A percentile compares a stretch with the other conserved stretches of the same genome.
phyloP scores from a whole-genome alignment of 1,140 invertebrate genomes.

The Brachionus koreanus region DNA sequence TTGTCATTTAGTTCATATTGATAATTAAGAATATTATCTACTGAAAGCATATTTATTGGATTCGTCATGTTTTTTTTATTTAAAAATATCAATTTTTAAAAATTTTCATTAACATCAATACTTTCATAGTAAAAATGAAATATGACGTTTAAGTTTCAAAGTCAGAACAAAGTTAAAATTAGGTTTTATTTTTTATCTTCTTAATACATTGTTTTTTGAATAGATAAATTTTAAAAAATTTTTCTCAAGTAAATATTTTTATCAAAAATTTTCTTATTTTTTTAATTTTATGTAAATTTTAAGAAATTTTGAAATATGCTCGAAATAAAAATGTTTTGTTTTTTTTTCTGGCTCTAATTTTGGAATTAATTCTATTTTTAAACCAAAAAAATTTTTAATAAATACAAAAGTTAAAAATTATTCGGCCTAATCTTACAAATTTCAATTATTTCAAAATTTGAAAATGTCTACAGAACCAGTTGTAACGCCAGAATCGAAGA shows the following conservation, averaged over 20 bases:
- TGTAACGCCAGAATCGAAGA: not conserved
- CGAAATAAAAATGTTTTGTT: too few species aligned
- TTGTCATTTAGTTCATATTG: not conserved
- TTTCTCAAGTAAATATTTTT: too few species aligned
- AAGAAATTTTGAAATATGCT: not conserved
- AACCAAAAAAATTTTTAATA: not conserved
- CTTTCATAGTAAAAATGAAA: not conserved
- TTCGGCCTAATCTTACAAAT: not conserved
- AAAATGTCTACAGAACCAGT: not conserved
- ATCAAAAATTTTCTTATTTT: not conserved
- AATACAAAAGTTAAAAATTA: not conserved
- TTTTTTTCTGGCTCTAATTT: not conserved
- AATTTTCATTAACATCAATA: not conserved
- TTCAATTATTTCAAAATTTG: not conserved
- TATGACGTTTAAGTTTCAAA: not conserved
- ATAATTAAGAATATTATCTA: not conserved
- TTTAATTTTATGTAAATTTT: not conserved
- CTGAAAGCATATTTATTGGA: not conserved
- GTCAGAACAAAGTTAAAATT: not conserved
- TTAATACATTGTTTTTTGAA: not conserved
- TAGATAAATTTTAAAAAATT: not conserved
- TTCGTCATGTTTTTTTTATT: slow-evolving; percentile 32
- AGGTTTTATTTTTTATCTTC: not conserved
- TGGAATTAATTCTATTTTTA: not conserved
- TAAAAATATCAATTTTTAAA: not conserved